Percentiles rank a stretch among this genome's conserved stretches.
These are phyloP conservation scores for Tetrax tetrax DNA, from an alignment of 2,113 vertebrate species.

Conservation along the genomic window DNA sequence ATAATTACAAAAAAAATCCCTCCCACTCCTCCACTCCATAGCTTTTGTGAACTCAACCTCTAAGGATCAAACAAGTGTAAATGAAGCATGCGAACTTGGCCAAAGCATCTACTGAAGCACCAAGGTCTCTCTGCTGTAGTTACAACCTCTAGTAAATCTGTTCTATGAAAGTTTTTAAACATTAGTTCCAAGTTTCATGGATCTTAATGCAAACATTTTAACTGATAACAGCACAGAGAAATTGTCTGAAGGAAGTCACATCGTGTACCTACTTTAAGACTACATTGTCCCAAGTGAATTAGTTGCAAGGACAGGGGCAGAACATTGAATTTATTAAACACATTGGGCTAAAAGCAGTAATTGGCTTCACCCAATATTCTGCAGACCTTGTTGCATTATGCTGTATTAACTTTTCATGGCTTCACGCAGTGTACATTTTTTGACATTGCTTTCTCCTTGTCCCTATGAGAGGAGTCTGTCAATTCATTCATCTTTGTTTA, in stretches of 20 bases:
- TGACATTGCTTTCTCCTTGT: slow-evolving; percentile 69
- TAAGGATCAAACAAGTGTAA: neutral
- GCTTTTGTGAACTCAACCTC: neutral
- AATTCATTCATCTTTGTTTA: slow-evolving; percentile 67
- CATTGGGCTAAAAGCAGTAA: slow-evolving; percentile 52
- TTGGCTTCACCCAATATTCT: slow-evolving; percentile 47
- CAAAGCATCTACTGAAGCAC: neutral
- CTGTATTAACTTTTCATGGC: slow-evolving; percentile 62
- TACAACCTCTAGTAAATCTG: neutral
- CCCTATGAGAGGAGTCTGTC: slow-evolving; percentile 50
- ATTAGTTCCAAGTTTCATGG: neutral
- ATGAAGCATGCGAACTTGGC: neutral
- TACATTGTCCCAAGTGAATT: slow-evolving; percentile 4
- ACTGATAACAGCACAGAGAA: slow-evolving; percentile 8
- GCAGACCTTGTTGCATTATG: slow-evolving; percentile 39
- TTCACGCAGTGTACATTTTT: slow-evolving; percentile 42
- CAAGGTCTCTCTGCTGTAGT: neutral
- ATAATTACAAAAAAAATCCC: neutral
- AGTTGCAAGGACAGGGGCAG: slow-evolving; percentile 1
- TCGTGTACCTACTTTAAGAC: slow-evolving; percentile 18
- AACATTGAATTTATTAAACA: slow-evolving; percentile 34
- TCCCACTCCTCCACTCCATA: neutral
- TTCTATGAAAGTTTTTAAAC: neutral
- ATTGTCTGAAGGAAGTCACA: neutral
- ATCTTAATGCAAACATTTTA: neutral